Percentiles rank a stretch among this genome's conserved stretches.
Conservation (phyloP, 2,113 vertebrate species). For the Ciconia boyciana region DNA sequence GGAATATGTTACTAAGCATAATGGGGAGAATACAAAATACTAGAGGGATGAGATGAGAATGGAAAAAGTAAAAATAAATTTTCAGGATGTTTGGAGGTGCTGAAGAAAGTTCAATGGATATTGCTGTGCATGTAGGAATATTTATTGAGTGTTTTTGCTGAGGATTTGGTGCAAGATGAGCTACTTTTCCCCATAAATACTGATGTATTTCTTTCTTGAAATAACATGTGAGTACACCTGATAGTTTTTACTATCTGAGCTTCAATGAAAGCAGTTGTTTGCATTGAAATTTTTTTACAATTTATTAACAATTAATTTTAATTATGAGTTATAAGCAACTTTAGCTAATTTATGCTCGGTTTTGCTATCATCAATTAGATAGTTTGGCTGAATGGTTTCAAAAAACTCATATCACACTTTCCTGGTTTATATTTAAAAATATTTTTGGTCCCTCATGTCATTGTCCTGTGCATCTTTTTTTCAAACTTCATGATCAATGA, state of each 20-base stretch:
- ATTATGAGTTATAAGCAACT: neutral
- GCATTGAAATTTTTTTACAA: neutral
- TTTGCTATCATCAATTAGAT: neutral
- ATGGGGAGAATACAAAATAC: neutral
- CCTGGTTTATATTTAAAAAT: neutral
- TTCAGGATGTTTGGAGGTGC: neutral
- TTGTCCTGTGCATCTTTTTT: neutral
- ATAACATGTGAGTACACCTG: neutral
- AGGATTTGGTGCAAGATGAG: neutral
- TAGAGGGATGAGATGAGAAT: neutral
- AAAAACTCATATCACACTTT: neutral
- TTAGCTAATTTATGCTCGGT: neutral
- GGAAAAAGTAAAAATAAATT: neutral
- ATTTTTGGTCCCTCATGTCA: neutral
- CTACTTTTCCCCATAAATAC: neutral
- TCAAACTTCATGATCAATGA: neutral
- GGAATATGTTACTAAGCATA: neutral
- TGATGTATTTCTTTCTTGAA: neutral
- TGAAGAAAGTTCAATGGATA: neutral
- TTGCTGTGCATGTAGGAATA: neutral
- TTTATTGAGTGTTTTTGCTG: neutral
- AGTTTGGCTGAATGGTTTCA: neutral
- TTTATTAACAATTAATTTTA: neutral
- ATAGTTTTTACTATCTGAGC: neutral
- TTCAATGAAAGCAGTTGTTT: neutral